Evolutionary conservation across 1,140 invertebrate genomes (phyloP).

Genomic region (Cotesia chilonis): DNA sequence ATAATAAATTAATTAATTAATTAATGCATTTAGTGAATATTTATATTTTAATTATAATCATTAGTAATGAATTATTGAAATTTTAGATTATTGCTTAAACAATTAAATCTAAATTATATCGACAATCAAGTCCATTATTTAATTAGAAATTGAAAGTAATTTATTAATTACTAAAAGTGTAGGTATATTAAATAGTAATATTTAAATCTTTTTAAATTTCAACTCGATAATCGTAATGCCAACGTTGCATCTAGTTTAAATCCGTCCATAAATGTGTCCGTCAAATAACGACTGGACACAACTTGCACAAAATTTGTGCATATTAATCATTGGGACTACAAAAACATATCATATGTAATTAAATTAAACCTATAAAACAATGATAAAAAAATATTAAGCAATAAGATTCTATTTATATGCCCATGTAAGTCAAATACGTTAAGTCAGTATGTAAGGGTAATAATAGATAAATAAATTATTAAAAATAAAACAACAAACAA

Average conservation of each 20-base stretch:
- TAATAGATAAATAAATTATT: slow-evolving; percentile 23
- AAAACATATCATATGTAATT: slow-evolving; percentile 67
- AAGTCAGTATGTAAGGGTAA: slow-evolving; percentile 33
- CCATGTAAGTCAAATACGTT: slow-evolving; percentile 46
- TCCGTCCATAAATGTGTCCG: slow-evolving; percentile 66
- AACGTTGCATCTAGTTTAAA: slow-evolving; percentile 59
- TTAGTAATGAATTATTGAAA: too few relatives aligned
- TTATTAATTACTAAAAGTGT: too few relatives aligned
- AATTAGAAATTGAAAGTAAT: neutral
- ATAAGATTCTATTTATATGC: slow-evolving; percentile 66
- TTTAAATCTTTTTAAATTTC: neutral
- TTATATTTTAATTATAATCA: too few relatives aligned
- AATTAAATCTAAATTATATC: too few relatives aligned
- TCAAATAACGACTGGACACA: slow-evolving; percentile 51
- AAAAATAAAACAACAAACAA: slow-evolving; percentile 24
- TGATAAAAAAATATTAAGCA: slow-evolving; percentile 57
- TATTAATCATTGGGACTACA: slow-evolving; percentile 68
- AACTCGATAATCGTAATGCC: slow-evolving; percentile 55
- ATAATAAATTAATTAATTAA: slow-evolving; percentile 18
- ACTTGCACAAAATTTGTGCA: slow-evolving; percentile 62
- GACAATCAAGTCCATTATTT: neutral
- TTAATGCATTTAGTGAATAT: too few relatives aligned
- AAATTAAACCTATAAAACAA: slow-evolving; percentile 48
- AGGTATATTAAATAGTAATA: neutral
- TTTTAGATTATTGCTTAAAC: neutral